Conservation (phyloP, 35 echinoderm and acorn worm species). For the Lytechinus variegatus region DNA sequence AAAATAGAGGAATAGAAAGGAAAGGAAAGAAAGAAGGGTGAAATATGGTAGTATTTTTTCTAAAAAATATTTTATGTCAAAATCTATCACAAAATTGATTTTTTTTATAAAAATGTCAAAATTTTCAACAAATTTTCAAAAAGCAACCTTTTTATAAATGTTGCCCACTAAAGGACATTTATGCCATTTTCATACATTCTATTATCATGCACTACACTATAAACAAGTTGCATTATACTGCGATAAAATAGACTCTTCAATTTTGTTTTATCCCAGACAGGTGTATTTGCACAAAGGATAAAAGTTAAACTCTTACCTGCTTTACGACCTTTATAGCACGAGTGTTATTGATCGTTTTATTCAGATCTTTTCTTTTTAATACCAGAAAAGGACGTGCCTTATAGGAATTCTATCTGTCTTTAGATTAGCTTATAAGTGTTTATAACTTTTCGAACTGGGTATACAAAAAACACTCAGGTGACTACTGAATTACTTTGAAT, state of each 20-base stretch:
- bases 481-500: no score
- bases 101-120: background rate
- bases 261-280: background rate
- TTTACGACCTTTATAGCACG: background rate
- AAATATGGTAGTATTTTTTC: no score
- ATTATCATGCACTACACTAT: background rate
- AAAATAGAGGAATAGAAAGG: no score
- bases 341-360: background rate
- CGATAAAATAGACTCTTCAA: background rate
- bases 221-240: background rate
- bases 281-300: slow-evolving; percentile 11
- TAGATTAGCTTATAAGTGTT: background rate
- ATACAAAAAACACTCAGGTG: no score
- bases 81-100: no score
- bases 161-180: background rate
- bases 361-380: background rate
- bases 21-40: no score
- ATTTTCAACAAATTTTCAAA: no score
- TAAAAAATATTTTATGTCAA: no score
- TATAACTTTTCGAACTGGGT: background rate
- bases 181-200: background rate
- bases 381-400: background rate
- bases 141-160: background rate
- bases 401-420: background rate
- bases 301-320: background rate